Conservation (phyloP, 2,797 vertebrate species). For the Smutsia temminckii region DNA sequence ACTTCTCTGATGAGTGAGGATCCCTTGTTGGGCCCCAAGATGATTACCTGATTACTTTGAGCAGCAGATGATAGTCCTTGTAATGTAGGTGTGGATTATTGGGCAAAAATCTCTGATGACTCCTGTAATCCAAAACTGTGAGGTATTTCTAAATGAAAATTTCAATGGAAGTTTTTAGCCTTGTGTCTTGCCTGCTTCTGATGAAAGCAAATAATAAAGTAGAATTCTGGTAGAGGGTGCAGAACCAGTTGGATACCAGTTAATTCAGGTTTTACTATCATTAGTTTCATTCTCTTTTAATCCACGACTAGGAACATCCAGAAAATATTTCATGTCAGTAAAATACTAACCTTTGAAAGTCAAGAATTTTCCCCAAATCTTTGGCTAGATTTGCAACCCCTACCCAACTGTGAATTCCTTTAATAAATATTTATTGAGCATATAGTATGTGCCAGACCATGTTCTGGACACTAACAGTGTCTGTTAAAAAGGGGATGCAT, state of each 20-base stretch:
- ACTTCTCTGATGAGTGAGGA: background rate
- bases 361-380: background rate
- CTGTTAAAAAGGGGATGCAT: background rate
- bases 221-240: background rate
- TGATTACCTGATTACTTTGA: background rate
- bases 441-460: background rate
- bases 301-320: background rate
- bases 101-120: background rate
- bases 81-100: background rate
- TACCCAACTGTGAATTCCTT: background rate
- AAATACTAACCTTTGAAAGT: background rate
- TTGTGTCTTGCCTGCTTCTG: background rate
- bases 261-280: slow-evolving; percentile 9
- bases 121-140: background rate
- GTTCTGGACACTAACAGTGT: background rate
- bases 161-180: background rate
- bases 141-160: background rate
- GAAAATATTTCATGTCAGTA: background rate
- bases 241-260: background rate
- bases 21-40: background rate
- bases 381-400: background rate
- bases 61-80: background rate
- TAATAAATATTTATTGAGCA: background rate
- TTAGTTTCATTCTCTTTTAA: background rate
- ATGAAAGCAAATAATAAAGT: background rate